Evolutionary conservation across 2,888 invertebrate genomes (phyloP).

Genomic region (Hypena proboscidalis): DNA sequence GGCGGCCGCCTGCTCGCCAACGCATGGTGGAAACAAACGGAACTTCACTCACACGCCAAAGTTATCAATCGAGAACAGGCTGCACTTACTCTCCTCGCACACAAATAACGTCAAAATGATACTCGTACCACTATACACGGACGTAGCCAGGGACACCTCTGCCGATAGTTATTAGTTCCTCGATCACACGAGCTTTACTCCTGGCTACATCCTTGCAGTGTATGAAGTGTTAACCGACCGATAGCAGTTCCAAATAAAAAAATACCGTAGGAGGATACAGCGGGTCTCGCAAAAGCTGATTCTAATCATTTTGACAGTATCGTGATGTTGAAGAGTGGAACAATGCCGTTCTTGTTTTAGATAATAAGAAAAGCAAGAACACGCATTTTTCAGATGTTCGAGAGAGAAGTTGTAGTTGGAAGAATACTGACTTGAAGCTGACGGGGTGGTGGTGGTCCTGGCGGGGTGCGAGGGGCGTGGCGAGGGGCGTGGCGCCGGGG

Average conservation of each 20-base stretch:
- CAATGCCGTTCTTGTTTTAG: conserved; percentile 17
- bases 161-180: too few species aligned
- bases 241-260: conserved; percentile 1
- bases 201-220: too few species aligned
- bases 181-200: too few species aligned
- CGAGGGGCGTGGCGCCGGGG: conserved; percentile 82
- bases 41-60: conserved; percentile 64
- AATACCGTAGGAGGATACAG: conserved; percentile 16
- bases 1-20: conserved; percentile 90
- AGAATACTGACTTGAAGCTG: conserved; percentile 90
- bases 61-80: conserved; percentile 26
- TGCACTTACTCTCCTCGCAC: conserved; percentile 28
- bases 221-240: conserved; percentile 2
- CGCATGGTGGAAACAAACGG: conserved; percentile 84
- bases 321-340: conserved; percentile 32
- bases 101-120: conserved; percentile 30
- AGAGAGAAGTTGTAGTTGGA: not conserved
- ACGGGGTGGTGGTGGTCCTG: conserved; percentile 91
- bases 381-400: not conserved
- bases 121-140: too few species aligned
- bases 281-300: conserved; percentile 5
- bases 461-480: conserved; percentile 82
- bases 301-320: conserved; percentile 33
- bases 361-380: conserved; percentile 7
- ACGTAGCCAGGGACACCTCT: too few species aligned